Percentiles rank a stretch among this genome's conserved stretches.
phyloP scores from a whole-genome alignment of 2,888 invertebrate species.

The Caenorhabditis plicata region DNA sequence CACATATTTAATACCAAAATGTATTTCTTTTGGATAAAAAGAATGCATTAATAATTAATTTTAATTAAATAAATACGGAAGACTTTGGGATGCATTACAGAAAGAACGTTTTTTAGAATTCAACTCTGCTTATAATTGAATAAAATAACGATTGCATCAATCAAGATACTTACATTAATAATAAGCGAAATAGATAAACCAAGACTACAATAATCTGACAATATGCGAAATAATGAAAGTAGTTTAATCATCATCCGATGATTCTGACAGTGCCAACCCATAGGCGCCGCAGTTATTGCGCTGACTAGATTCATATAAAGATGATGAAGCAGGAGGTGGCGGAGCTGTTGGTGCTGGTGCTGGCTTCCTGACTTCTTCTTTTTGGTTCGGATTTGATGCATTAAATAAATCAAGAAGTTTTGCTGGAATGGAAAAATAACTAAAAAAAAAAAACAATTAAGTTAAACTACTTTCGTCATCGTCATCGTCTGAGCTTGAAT shows the following conservation, averaged over 20 bases:
- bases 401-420: no score
- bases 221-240: background rate
- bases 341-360: background rate
- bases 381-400: no score
- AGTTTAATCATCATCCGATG: constrained; percentile 38
- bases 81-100: no score
- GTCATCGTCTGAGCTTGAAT: constrained; percentile 7
- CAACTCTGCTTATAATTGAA: no score
- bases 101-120: no score
- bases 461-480: background rate
- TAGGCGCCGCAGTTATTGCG: constrained; percentile 16
- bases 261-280: constrained; percentile 43
- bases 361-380: background rate
- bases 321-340: background rate
- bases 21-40: no score
- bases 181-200: background rate
- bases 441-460: no score
- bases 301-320: background rate
- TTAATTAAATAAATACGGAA: no score
- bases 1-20: no score
- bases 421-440: background rate
- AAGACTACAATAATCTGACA: background rate
- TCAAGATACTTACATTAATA: no score
- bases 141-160: no score
- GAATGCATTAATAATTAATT: no score